A percentile compares a stretch with the other conserved stretches of the same genome.
These are phyloP conservation scores for Scaptomyza pallida DNA, from an alignment of 1,140 invertebrate species.

Conservation along the genomic window DNA sequence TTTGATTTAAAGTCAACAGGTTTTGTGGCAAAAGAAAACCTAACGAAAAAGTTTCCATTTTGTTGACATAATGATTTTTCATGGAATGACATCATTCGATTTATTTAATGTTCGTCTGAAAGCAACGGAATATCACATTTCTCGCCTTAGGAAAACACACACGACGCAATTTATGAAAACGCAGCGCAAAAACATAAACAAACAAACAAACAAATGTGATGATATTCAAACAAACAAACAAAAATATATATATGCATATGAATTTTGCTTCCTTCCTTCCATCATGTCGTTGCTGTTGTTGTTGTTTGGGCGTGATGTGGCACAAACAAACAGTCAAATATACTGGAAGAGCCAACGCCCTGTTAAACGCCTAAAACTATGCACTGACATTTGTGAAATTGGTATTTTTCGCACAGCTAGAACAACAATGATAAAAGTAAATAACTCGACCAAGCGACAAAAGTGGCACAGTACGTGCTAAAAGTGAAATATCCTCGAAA, in stretches of 20 bases:
- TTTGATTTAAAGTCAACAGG: neutral
- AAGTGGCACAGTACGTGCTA: constrained; percentile 67
- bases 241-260: neutral
- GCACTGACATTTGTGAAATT: constrained; percentile 76
- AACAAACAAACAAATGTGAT: constrained; percentile 31
- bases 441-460: constrained; percentile 68
- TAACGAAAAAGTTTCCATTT: neutral
- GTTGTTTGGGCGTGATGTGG: constrained; percentile 1
- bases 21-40: neutral
- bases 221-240: constrained; percentile 25
- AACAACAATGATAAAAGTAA: constrained; percentile 53
- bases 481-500: constrained; percentile 51
- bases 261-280: neutral
- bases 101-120: constrained; percentile 11
- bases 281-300: constrained; percentile 3
- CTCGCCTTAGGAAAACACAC: constrained; percentile 27
- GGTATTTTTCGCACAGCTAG: constrained; percentile 52
- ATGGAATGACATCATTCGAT: constrained; percentile 5
- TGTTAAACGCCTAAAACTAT: constrained; percentile 64
- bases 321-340: too few species aligned
- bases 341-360: constrained; percentile 23
- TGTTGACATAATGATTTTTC: too few species aligned
- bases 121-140: constrained; percentile 23
- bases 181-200: constrained; percentile 9
- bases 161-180: constrained; percentile 39